A percentile compares a stretch with the other conserved stretches of the same genome.
Conservation (phyloP, 2,888 invertebrate genomes). For the Chirona hameri region DNA sequence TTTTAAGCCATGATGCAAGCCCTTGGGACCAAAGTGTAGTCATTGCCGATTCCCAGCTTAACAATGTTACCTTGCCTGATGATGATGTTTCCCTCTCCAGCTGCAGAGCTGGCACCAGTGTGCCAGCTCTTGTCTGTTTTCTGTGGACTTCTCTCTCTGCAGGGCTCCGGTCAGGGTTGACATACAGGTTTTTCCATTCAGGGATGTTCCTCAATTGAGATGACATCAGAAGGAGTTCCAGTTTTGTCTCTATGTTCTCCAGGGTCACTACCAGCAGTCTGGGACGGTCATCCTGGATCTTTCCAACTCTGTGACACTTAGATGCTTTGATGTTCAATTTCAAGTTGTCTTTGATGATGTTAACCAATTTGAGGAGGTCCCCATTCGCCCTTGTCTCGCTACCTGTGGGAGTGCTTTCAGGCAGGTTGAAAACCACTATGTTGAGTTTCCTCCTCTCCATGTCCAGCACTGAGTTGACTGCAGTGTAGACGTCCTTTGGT, state of each 20-base stretch:
- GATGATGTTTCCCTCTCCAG: not conserved
- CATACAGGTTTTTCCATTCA: not conserved
- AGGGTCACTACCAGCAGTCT: not conserved
- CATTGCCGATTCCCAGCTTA: not conserved
- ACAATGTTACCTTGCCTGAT: not conserved
- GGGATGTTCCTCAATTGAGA: not conserved
- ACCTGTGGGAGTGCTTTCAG: not conserved
- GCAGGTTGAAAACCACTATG: not conserved
- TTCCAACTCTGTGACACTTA: not conserved
- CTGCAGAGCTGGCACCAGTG: not conserved
- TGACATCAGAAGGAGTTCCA: not conserved
- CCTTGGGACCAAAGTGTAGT: too few relatives aligned
- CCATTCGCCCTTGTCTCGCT: too few relatives aligned
- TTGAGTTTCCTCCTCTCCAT: not conserved
- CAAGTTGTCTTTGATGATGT: not conserved
- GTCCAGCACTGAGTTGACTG: not conserved
- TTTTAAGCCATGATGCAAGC: not conserved
- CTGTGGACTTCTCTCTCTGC: not conserved
- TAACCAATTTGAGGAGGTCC: not conserved
- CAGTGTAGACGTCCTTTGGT: not conserved
- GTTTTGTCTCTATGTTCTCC: not conserved
- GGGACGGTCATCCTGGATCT: not conserved
- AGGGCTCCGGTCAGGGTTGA: constrained; percentile 28
- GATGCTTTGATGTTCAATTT: not conserved
- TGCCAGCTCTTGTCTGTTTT: not conserved